A percentile compares a stretch with the other conserved stretches of the same genome.
Conservation (phyloP, 2,797 vertebrate genomes). For the Nannoperca australis region DNA sequence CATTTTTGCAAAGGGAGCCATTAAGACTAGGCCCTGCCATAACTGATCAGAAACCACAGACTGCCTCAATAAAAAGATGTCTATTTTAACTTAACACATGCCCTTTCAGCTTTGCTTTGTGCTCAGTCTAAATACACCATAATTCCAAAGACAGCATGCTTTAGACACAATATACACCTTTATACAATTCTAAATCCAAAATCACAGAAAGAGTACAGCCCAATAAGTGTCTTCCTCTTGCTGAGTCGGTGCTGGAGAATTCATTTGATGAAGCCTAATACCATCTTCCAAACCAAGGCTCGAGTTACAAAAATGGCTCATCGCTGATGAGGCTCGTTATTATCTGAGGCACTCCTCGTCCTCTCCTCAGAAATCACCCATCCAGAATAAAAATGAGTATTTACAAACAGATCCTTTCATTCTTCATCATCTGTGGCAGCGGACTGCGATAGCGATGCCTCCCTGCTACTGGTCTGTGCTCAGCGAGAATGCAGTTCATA, state of each 20-base stretch:
- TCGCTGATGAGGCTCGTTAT: conserved; percentile 19
- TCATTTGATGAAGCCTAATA: conserved; percentile 37
- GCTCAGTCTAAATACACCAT: conserved; percentile 20
- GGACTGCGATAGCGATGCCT: conserved; percentile 57
- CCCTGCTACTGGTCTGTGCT: conserved; percentile 71
- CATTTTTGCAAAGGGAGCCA: conserved; percentile 23
- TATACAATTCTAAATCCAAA: conserved; percentile 46
- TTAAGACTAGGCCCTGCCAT: conserved; percentile 49
- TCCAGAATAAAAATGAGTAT: conserved; percentile 35
- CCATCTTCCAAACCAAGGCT: conserved; percentile 35
- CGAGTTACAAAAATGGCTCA: conserved; percentile 34
- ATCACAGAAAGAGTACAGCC: conserved; percentile 33
- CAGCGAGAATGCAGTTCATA: conserved; percentile 74
- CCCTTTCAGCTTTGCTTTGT: conserved; percentile 35
- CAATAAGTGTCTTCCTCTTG: conserved; percentile 50
- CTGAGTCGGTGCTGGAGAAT: conserved; percentile 51
- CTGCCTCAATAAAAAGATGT: conserved; percentile 20
- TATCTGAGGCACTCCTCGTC: conserved; percentile 33
- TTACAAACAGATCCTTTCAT: conserved; percentile 38
- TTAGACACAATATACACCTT: conserved; percentile 25
- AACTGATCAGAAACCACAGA: conserved; percentile 30
- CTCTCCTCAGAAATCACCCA: conserved; percentile 46
- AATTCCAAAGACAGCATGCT: conserved; percentile 22
- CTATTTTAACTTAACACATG: conserved; percentile 35
- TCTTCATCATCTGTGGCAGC: conserved; percentile 43